Evolutionary conservation across 2,113 vertebrate genomes (phyloP), one percentile per base, ranked within the genome.

Genomic region (Sciurus niger): DNA sequence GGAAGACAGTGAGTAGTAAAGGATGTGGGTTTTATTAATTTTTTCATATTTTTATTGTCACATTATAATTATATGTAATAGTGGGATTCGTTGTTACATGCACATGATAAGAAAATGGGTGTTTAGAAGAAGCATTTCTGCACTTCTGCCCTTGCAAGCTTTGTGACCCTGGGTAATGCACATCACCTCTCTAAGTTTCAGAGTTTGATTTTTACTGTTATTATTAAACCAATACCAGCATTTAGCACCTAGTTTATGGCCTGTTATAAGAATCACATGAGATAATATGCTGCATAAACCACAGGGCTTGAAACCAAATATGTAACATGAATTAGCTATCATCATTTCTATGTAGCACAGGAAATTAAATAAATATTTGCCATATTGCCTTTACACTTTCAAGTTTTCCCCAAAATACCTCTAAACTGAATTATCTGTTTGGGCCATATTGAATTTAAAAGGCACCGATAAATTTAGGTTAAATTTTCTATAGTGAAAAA

Each of bases 361-460:
- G 30, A 96, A 95, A 89, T 32, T 74, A 76, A 46, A 85, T 84
- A 58, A 78, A 76, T n/a, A 8, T 22, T 72, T 65, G 37, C 11
- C 78, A 51, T 18, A 5, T 1, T 8, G 0, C 12, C 37, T 88
- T 46, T 65, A 24, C 0, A 77, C 4, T 72, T 92, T 46, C 14
- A 58, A 3, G 12, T 16, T 77, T 77, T 6, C 65, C 20, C 53
- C 28, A 11, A 89, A 90, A 94, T 65, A 58, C 30, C 30, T 30
- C 89, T 97, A 76, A 48, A 93, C 90, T 92, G 6, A 79, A 76
- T 96, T 77, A 76, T 76, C 82, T 8, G 2, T 65, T 76, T 78
- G 25, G 11, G 25, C 95, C 79, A 8, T 40, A 32, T 2, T 84
- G 43, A 37, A 92, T 77, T 60, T 79, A 18, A 60, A 86, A 90